A percentile compares a stretch with the other conserved stretches of the same genome.
These are phyloP conservation scores for Drosophila tsacasi DNA, from an alignment of 1,140 invertebrate genomes.

Conservation along the genomic window DNA sequence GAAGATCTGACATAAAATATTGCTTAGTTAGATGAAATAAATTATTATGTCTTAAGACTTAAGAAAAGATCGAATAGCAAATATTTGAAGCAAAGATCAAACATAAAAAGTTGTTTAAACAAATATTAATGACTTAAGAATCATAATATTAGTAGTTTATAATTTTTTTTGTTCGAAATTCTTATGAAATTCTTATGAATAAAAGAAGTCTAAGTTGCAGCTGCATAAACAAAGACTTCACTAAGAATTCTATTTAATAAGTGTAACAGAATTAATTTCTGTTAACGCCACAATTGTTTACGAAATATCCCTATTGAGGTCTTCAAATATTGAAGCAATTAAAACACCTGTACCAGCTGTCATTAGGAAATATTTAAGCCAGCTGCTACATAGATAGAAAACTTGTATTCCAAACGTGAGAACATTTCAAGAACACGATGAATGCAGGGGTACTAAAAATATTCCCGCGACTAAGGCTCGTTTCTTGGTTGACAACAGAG, in stretches of 20 bases:
- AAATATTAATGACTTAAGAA: neutral
- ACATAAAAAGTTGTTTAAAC: neutral
- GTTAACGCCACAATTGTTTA: constrained; percentile 5
- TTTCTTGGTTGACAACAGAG: constrained; percentile 71
- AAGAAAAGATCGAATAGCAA: neutral
- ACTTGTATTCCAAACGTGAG: constrained; percentile 6
- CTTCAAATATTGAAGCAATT: constrained; percentile 4
- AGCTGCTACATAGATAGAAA: constrained; percentile 3
- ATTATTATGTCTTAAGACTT: too few species aligned
- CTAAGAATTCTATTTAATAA: constrained; percentile 1
- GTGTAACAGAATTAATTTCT: constrained; percentile 3
- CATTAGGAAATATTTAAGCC: neutral
- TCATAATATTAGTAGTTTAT: neutral
- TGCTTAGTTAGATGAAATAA: neutral
- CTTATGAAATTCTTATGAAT: neutral
- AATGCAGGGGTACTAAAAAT: constrained; percentile 67
- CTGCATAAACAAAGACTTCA: neutral
- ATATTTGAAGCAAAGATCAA: too few species aligned
- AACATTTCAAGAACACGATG: constrained; percentile 40
- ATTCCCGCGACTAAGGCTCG: constrained; percentile 50
- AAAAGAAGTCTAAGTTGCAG: neutral
- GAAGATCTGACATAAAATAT: neutral
- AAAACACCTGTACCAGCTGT: constrained; percentile 38
- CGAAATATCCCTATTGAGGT: constrained; percentile 4
- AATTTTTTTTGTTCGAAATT: neutral